Evolutionary conservation across 2,113 vertebrate species (phyloP).

Genomic region (Delphinapterus leucas): DNA sequence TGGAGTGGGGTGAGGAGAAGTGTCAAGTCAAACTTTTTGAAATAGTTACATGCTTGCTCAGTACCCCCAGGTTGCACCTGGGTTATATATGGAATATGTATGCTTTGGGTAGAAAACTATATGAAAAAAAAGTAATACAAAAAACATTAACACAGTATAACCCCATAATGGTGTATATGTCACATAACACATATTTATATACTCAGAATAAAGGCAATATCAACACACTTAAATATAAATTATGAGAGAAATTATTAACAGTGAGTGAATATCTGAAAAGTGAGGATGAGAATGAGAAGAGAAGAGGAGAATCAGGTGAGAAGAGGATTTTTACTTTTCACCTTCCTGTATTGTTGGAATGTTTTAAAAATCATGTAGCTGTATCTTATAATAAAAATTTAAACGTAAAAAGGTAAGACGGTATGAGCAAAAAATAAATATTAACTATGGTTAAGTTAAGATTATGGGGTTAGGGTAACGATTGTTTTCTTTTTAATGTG

Average conservation of each 20-base stretch:
- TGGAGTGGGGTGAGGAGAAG: background rate
- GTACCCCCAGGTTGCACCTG: background rate
- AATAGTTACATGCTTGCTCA: background rate
- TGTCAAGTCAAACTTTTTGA: background rate
- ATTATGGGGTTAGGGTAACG: background rate
- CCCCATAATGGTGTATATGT: background rate
- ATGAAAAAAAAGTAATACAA: background rate
- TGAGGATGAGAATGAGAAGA: background rate
- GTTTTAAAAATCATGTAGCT: background rate
- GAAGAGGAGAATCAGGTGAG: background rate
- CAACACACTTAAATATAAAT: background rate
- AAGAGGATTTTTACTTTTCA: background rate
- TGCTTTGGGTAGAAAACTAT: background rate
- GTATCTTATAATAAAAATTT: background rate
- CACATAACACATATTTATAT: background rate
- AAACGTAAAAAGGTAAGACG: background rate
- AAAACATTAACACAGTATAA: background rate
- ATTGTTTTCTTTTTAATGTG: background rate
- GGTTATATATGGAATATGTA: background rate
- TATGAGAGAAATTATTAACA: slow-evolving; percentile 4
- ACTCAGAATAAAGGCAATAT: background rate
- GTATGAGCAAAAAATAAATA: background rate
- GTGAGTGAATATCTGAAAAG: slow-evolving; percentile 8
- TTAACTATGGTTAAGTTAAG: background rate
- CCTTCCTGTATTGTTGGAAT: slow-evolving; percentile 2